Percentiles rank a stretch among this genome's conserved stretches.
Evolutionary conservation across 35 echinoderm and acorn worm species (phyloP).

Genomic region (Strongylocentrotus purpuratus): DNA sequence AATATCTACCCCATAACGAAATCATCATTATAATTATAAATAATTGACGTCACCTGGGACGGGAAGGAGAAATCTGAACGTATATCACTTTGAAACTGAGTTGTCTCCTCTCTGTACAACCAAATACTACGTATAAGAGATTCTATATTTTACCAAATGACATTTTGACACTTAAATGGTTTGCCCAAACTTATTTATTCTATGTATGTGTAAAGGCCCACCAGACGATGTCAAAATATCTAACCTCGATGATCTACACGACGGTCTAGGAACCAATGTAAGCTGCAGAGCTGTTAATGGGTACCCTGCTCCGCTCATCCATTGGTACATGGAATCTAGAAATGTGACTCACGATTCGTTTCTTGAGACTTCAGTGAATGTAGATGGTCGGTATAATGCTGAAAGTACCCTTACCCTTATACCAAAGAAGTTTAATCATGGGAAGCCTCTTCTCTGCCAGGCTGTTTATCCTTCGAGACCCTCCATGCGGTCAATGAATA

Average conservation of each 20-base stretch:
- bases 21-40: too few species aligned
- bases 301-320: neutral
- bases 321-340: neutral
- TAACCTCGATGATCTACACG: neutral
- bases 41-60: too few species aligned
- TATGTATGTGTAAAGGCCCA: neutral
- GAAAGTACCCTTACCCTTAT: neutral
- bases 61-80: too few species aligned
- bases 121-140: too few species aligned
- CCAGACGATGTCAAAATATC: neutral
- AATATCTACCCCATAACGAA: too few species aligned
- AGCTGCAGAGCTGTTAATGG: neutral
- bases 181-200: too few species aligned
- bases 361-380: neutral
- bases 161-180: too few species aligned
- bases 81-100: too few species aligned
- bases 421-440: neutral
- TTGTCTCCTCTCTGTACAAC: too few species aligned
- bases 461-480: neutral
- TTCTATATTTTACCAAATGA: too few species aligned
- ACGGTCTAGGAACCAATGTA: neutral
- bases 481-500: neutral
- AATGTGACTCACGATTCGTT: neutral
- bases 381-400: neutral
- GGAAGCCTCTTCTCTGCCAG: neutral